Conservation (phyloP, 2,113 vertebrate species). For the Sphaerodactylus townsendi region DNA sequence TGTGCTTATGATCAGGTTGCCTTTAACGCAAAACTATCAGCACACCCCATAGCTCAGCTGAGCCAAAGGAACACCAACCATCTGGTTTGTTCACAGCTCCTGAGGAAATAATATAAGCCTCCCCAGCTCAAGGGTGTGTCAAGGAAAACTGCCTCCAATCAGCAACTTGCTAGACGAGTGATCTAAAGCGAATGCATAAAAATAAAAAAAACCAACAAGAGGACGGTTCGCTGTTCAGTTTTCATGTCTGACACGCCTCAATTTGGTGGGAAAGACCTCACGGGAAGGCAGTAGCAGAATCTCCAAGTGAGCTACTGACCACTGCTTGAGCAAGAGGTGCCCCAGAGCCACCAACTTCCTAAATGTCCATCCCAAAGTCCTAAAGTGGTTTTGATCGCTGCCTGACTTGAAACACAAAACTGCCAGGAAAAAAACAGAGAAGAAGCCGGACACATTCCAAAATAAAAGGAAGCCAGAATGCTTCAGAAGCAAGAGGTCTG, state of each 20-base stretch:
- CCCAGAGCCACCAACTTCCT: not conserved
- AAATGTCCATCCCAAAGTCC: not conserved
- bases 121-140: not conserved
- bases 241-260: not conserved
- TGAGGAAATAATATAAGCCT: not conserved
- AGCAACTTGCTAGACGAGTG: not conserved
- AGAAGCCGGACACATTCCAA: not conserved
- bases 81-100: not conserved
- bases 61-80: no score
- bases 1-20: no score
- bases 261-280: not conserved
- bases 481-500: not conserved
- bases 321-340: no score
- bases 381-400: not conserved
- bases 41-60: not conserved
- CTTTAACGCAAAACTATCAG: not conserved
- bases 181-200: not conserved
- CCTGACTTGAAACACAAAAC: conserved; percentile 15
- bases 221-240: not conserved
- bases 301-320: not conserved
- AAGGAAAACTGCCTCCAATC: not conserved
- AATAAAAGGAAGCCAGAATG: not conserved
- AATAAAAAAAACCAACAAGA: not conserved
- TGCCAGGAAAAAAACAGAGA: not conserved
- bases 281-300: not conserved